Conservation (phyloP, 2,888 invertebrate species). For the Girardia tigrina region DNA sequence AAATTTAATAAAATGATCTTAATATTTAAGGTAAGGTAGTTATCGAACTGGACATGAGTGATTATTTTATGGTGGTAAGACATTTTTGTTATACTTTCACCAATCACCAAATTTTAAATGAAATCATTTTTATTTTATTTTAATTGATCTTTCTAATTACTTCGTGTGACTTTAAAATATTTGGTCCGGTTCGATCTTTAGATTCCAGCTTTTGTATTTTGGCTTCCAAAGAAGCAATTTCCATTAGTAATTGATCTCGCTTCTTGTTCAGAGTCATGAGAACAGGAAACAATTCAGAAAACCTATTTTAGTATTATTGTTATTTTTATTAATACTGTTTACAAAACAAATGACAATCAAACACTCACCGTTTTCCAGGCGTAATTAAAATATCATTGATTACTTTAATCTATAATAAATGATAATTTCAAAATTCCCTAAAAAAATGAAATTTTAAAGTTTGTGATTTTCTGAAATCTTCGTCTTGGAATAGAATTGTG, state of each 20-base stretch:
- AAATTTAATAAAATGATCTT: too few species aligned
- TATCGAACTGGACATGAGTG: too few species aligned
- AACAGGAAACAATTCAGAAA: neutral
- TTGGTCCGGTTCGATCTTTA: neutral
- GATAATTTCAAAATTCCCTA: too few species aligned
- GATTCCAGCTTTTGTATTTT: neutral
- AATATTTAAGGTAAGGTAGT: too few species aligned
- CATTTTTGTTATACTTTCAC: too few species aligned
- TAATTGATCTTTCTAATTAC: neutral
- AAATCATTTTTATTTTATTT: too few species aligned
- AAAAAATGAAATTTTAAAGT: too few species aligned
- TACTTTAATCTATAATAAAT: neutral
- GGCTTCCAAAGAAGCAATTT: neutral
- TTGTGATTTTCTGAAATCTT: too few species aligned
- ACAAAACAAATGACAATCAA: too few species aligned
- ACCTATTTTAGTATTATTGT: neutral
- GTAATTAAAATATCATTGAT: neutral
- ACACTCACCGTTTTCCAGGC: neutral
- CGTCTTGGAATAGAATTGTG: too few species aligned
- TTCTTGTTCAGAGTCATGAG: neutral
- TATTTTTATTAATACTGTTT: neutral
- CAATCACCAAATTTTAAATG: too few species aligned
- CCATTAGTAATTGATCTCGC: neutral
- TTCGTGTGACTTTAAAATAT: slow-evolving; percentile 6
- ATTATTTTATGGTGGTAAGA: too few species aligned